phyloP scores from a whole-genome alignment of 1,140 invertebrate species.

The Macrosteles quadrilineatus region DNA sequence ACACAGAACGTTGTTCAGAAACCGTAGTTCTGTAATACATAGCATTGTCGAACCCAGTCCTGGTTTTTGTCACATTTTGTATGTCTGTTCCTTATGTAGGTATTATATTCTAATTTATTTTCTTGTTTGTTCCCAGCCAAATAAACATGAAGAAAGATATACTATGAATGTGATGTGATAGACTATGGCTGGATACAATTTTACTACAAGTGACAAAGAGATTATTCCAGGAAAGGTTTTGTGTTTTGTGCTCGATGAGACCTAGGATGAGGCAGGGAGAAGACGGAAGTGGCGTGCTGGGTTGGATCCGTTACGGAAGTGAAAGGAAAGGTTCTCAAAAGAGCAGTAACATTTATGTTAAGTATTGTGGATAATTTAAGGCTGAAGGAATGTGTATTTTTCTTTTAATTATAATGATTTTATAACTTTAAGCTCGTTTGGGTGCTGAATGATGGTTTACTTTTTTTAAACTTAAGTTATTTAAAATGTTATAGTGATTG shows the following conservation, averaged over 20 bases:
- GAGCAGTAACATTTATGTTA: constrained; percentile 15
- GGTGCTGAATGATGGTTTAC: constrained; percentile 12
- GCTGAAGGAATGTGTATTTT: neutral
- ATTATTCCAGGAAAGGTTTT: constrained; percentile 2
- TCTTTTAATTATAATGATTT: neutral
- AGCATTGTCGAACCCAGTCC: too few species aligned
- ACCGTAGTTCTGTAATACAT: too few species aligned
- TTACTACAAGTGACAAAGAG: neutral
- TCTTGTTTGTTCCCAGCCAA: neutral
- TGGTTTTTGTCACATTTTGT: too few species aligned
- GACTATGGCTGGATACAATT: neutral
- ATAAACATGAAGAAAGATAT: neutral
- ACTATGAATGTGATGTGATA: neutral
- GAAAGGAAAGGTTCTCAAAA: neutral
- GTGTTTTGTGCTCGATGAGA: neutral
- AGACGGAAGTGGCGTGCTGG: neutral
- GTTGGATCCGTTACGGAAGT: constrained; percentile 6
- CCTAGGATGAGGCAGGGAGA: neutral
- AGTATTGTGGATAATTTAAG: constrained; percentile 13
- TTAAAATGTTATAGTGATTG: too few species aligned
- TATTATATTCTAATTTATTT: neutral
- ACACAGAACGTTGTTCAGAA: too few species aligned
- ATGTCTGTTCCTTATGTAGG: too few species aligned
- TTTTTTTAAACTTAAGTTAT: too few species aligned
- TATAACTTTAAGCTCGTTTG: too few species aligned